Evolutionary conservation across 1,140 invertebrate genomes (phyloP).

Genomic region (Lineus longissimus): DNA sequence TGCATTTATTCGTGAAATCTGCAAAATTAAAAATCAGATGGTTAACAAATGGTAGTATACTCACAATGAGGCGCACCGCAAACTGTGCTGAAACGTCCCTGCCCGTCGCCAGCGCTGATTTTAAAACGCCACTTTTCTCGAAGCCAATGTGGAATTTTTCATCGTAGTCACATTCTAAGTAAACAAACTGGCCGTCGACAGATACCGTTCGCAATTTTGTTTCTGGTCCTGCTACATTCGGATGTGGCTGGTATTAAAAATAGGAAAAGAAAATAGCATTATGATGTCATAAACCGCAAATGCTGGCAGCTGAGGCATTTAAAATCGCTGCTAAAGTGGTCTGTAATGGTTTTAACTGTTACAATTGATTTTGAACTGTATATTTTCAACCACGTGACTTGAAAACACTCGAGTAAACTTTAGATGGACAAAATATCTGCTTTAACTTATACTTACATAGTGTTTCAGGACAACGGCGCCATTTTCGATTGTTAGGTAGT

Average conservation of each 20-base stretch:
- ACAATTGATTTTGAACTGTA: too few relatives aligned
- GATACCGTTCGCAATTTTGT: conserved; percentile 38
- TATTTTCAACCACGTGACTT: too few relatives aligned
- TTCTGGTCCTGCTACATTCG: conserved; percentile 32
- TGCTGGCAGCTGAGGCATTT: too few relatives aligned
- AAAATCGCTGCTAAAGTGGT: too few relatives aligned
- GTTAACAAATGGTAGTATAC: too few relatives aligned
- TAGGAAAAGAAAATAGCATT: not conserved
- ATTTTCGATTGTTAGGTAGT: conserved; percentile 42
- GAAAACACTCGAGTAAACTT: too few relatives aligned
- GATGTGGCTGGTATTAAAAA: conserved; percentile 34
- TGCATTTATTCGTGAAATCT: too few relatives aligned
- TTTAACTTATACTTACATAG: conserved; percentile 35
- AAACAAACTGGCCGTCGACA: conserved; percentile 29
- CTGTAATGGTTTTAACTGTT: too few relatives aligned
- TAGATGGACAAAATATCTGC: too few relatives aligned
- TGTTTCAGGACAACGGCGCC: conserved; percentile 30
- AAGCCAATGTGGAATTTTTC: conserved; percentile 33
- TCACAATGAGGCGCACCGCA: conserved; percentile 41
- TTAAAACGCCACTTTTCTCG: conserved; percentile 33
- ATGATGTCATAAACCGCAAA: not conserved
- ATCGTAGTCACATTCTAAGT: conserved; percentile 37
- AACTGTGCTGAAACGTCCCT: conserved; percentile 38
- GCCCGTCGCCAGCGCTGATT: conserved; percentile 36
- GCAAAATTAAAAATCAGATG: too few relatives aligned